Evolutionary conservation across 2,888 invertebrate species (phyloP).

Genomic region (Tethea ocularis): DNA sequence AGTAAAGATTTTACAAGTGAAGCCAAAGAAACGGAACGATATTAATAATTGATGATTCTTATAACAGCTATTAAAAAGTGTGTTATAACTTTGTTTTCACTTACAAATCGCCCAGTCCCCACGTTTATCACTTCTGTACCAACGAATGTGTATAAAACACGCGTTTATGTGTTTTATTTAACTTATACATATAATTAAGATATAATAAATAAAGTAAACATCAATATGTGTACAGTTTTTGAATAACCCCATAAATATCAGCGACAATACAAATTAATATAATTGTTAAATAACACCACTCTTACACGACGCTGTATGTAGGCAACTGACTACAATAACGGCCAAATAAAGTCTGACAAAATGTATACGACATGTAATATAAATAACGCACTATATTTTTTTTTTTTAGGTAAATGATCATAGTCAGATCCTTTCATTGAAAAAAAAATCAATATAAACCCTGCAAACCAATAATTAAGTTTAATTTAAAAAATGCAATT

Average conservation of each 20-base stretch:
- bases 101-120: slow-evolving; percentile 19
- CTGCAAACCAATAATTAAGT: too few species aligned
- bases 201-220: slow-evolving; percentile 26
- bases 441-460: too few species aligned
- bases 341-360: not conserved
- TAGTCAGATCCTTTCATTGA: too few species aligned
- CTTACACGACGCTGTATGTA: not conserved
- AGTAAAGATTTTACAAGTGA: slow-evolving; percentile 1
- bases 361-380: not conserved
- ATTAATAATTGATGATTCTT: too few species aligned
- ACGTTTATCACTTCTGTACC: slow-evolving; percentile 28
- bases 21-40: too few species aligned
- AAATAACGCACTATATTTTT: not conserved
- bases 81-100: slow-evolving; percentile 18
- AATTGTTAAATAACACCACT: not conserved
- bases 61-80: not conserved
- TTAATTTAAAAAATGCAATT: too few species aligned
- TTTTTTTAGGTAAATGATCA: too few species aligned
- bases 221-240: slow-evolving; percentile 25
- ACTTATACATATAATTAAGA: not conserved
- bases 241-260: not conserved
- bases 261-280: not conserved
- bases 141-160: slow-evolving; percentile 28
- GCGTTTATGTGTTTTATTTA: slow-evolving; percentile 19
- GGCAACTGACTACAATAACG: not conserved